Conservation (phyloP, 2,113 vertebrate species). For the Dicerorhinus sumatrensis region DNA sequence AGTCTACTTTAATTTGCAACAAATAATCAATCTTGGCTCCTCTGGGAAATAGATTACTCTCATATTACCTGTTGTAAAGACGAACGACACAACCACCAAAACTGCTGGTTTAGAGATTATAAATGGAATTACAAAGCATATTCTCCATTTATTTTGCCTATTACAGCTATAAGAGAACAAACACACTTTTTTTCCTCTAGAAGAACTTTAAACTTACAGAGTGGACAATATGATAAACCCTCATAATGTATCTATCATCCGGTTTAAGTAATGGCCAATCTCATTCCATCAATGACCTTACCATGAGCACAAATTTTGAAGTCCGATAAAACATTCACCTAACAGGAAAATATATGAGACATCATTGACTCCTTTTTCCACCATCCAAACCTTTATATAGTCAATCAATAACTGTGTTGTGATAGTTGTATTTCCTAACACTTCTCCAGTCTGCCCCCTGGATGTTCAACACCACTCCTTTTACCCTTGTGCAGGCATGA, state of each 20-base stretch:
- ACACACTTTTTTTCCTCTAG: neutral
- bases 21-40: neutral
- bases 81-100: neutral
- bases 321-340: neutral
- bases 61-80: neutral
- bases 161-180: neutral
- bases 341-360: neutral
- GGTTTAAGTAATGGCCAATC: neutral
- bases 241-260: neutral
- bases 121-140: neutral
- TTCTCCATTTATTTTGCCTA: neutral
- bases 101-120: neutral
- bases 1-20: neutral
- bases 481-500: too few species aligned
- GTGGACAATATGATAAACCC: too few species aligned
- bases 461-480: neutral
- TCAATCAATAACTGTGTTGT: neutral
- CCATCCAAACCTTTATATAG: neutral
- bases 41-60: neutral
- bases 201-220: neutral
- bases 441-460: neutral
- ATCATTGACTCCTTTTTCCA: neutral
- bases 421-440: neutral
- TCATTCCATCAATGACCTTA: neutral
- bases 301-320: neutral